Base-by-base conservation (phyloP, 2,888 invertebrate genomes). In the Anagyrus pseudococci region DNA sequence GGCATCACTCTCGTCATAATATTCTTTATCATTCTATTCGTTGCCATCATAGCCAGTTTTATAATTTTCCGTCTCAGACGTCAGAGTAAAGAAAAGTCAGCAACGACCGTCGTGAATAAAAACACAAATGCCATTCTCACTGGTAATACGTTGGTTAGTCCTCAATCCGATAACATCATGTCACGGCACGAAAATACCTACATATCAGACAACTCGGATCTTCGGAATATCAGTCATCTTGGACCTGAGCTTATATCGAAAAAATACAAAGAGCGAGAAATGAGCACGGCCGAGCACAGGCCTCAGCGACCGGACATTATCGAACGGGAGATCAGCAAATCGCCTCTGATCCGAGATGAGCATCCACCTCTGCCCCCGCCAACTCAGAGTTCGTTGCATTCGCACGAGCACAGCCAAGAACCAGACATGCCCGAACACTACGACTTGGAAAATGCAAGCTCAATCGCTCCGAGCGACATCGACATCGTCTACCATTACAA, bases 401-500 rank as follows among this genome's bases (percentile, higher is more conserved):
- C 85, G 0, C 89, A 89, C 55, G 91, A 92, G 64, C 91, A 91
- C 72, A 88, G 88, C 25, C 85, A 85, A 46, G 88, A 87, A 22
- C 88, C 90, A 55, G 93, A 93, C 74, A 83, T 94, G 71, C 94
- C 95, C 0, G 96, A 96, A 78, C 95, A 96, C 78, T 98, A 98
- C 77, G 97, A 98, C 79, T 84, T 98, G 66, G 98, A 98, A 83
- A 97, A 97, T 81, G 96, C 97, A 1, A 96, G 96, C 79, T 96
- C 96, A 0, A 97, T 98, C 70, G 98, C 98, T 0, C 97, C 98
- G 0, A 96, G 96, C 2, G 98, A 98, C 77, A 96, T 96, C 69
- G 97, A 98, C 77, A 94, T 98, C 67, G 94, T 96, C 13, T 95
- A 95, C 75, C 97, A 98, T 79, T 98, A 98, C 78, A 96, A 96